Conservation (phyloP, 1,140 invertebrate genomes). For the Drosophila ficusphila region DNA sequence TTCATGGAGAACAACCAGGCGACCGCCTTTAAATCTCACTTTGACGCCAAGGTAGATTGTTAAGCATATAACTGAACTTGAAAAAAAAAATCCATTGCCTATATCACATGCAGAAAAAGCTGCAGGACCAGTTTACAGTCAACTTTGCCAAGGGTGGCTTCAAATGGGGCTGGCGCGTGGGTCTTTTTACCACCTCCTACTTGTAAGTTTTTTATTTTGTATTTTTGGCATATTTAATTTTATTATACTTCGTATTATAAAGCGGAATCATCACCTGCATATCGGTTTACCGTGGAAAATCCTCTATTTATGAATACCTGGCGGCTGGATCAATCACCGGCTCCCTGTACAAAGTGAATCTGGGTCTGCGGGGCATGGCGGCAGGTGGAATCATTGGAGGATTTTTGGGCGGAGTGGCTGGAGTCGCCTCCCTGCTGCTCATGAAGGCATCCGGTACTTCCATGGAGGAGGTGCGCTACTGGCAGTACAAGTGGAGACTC, state of each 20-base stretch:
- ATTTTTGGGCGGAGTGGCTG: constrained; percentile 85
- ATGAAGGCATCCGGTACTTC: constrained; percentile 85
- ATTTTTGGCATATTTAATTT: not conserved
- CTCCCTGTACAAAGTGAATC: constrained; percentile 69
- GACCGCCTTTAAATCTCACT: constrained; percentile 87
- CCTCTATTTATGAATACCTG: constrained; percentile 88
- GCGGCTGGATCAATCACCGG: constrained; percentile 87
- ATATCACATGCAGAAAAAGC: constrained; percentile 86
- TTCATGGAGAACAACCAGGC: constrained; percentile 91
- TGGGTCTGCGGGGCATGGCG: constrained; percentile 87
- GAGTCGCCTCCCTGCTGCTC: constrained; percentile 83
- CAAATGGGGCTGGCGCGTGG: constrained; percentile 87
- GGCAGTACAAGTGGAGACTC: constrained; percentile 85
- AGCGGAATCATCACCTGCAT: constrained; percentile 87
- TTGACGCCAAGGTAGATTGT: constrained; percentile 87
- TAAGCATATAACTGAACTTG: not conserved
- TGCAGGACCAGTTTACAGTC: constrained; percentile 88
- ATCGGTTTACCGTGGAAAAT: constrained; percentile 88
- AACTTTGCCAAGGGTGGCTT: constrained; percentile 89
- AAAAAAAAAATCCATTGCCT: no score
- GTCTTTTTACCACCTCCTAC: constrained; percentile 87
- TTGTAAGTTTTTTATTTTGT: constrained; percentile 85
- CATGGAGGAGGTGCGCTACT: constrained; percentile 86
- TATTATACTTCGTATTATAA: constrained; percentile 32
- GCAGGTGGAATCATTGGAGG: constrained; percentile 87